These are phyloP conservation scores for Eupsilia transversa DNA, from an alignment of 2,888 invertebrate species.

Conservation along the genomic window DNA sequence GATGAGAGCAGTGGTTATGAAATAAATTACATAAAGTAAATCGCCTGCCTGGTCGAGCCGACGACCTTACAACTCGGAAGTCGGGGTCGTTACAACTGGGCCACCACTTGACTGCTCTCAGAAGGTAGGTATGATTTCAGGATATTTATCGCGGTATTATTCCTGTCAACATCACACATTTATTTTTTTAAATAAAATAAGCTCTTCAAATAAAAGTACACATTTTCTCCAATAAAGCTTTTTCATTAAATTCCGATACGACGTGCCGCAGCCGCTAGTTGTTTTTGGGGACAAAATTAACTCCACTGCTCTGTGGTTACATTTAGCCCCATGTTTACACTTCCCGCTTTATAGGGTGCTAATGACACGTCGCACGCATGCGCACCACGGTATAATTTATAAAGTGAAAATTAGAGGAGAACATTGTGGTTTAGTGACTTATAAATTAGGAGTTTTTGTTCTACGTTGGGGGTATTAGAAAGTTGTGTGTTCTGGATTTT, in stretches of 20 bases:
- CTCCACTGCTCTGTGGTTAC: constrained; percentile 57
- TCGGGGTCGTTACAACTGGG: too few relatives aligned
- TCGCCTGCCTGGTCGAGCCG: too few relatives aligned
- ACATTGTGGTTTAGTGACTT: constrained; percentile 43
- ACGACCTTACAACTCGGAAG: too few relatives aligned
- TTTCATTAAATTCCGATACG: constrained; percentile 38
- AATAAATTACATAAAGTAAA: too few relatives aligned
- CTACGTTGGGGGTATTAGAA: constrained; percentile 49
- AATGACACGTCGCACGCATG: constrained; percentile 77
- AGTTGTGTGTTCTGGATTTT: constrained; percentile 22
- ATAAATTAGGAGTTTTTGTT: constrained; percentile 40
- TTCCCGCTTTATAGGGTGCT: constrained; percentile 79
- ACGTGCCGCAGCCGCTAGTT: constrained; percentile 30
- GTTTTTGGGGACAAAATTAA: constrained; percentile 68
- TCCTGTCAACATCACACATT: too few relatives aligned
- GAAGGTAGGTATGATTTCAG: too few relatives aligned
- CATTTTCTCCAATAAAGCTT: not conserved
- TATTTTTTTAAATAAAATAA: too few relatives aligned
- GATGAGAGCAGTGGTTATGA: too few relatives aligned
- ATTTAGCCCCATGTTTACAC: constrained; percentile 76
- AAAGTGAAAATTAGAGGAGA: constrained; percentile 63
- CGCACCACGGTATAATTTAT: constrained; percentile 62
- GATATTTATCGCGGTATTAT: too few relatives aligned
- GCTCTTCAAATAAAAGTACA: too few relatives aligned
- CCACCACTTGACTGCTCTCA: too few relatives aligned